phyloP scores from a whole-genome alignment of 2,113 vertebrate species.

The Eublepharis macularius region DNA sequence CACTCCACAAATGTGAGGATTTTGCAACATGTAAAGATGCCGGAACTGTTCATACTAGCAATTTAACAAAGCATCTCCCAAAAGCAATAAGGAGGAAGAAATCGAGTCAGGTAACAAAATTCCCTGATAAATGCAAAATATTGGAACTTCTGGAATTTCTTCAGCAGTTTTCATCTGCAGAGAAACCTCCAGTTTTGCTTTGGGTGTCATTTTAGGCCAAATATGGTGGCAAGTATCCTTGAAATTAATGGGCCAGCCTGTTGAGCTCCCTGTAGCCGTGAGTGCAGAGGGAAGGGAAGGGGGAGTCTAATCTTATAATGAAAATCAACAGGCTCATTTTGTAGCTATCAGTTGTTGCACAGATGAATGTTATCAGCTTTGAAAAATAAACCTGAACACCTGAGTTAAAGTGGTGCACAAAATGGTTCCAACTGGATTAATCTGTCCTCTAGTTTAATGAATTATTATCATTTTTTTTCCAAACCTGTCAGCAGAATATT shows the following conservation, averaged over 20 bases:
- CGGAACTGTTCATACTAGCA: too few species aligned
- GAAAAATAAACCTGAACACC: slow-evolving; percentile 9
- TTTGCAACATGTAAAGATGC: too few species aligned
- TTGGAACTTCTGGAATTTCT: too few species aligned
- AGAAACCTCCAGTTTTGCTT: neutral
- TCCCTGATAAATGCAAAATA: too few species aligned
- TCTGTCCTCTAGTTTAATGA: neutral
- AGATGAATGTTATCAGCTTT: neutral
- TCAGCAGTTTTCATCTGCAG: neutral
- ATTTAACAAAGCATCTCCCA: too few species aligned
- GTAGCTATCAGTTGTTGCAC: neutral
- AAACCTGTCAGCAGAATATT: slow-evolving; percentile 9
- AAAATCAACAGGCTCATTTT: neutral
- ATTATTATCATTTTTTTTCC: slow-evolving; percentile 13
- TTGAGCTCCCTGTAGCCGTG: neutral
- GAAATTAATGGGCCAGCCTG: neutral
- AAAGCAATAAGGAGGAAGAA: too few species aligned
- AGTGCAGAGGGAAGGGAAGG: neutral
- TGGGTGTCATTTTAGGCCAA: neutral
- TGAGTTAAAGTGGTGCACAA: neutral
- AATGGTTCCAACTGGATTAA: neutral
- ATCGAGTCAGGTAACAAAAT: too few species aligned
- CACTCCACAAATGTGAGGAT: too few species aligned
- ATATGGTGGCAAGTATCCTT: neutral
- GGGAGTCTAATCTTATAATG: neutral